Evolutionary conservation across 2,888 invertebrate species (phyloP).

Genomic region (Synergus laeviventris): DNA sequence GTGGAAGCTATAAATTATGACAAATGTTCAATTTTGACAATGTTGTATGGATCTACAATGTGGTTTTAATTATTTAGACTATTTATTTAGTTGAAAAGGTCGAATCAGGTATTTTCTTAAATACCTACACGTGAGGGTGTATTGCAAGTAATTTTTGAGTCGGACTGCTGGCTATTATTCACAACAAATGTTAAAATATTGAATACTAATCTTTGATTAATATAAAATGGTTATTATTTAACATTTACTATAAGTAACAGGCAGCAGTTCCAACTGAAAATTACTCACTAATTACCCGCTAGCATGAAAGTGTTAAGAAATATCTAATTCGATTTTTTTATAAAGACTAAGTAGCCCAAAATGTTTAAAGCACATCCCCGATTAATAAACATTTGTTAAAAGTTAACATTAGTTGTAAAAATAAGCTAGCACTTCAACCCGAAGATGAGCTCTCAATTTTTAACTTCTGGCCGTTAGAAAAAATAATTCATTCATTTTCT

Average conservation of each 20-base stretch:
- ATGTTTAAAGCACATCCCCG: neutral
- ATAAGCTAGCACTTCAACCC: neutral
- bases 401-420: constrained; percentile 11
- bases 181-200: neutral
- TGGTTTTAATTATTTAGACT: neutral
- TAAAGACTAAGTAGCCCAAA: neutral
- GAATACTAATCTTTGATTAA: neutral
- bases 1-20: neutral
- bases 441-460: neutral
- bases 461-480: neutral
- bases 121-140: neutral
- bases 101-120: neutral
- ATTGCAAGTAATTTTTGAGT: neutral
- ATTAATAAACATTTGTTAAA: neutral
- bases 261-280: neutral
- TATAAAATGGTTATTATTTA: neutral
- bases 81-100: neutral
- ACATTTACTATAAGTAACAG: neutral
- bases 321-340: neutral
- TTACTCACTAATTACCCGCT: neutral
- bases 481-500: neutral
- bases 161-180: neutral
- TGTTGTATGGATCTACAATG: neutral
- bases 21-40: constrained; percentile 17
- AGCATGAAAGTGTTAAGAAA: neutral